Evolutionary conservation across 2,797 vertebrate genomes (phyloP), one percentile per base, ranked within the genome.

Genomic region (Tapirus indicus): DNA sequence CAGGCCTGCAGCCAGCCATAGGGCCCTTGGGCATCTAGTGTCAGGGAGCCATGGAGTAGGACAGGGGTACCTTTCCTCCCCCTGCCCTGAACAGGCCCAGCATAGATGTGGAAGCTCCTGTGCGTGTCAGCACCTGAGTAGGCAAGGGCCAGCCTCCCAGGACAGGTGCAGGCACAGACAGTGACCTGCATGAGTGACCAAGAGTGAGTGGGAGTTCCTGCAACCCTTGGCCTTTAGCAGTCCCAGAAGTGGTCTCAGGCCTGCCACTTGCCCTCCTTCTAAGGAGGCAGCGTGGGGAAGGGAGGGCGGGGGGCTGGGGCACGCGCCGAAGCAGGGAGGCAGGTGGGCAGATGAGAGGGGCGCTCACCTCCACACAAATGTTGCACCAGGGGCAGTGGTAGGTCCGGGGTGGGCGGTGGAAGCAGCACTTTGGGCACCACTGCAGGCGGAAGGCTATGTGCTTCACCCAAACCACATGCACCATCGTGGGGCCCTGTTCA

Each of bases 381-480:
- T 47, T 47, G 47, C 47, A 47, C 47, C 47, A 47, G 6, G 72
- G 64, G 56, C 98, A 98, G 82, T 98, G 98, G 86, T 88, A 69
- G 77, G 98, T 47, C 56, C 97, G 90, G 5, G 97, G 47, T 10
- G 6, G 47, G 47, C 10, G 47, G 47, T 47, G 47, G 47, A 47
- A 47, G 47, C 47, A 47, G 47, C 47, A 47, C 47, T 10, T 47
- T 47, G 47, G 47, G 47, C 47, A 47, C 47, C 47, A 47, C 47
- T 47, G 47, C 47, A 47, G 47, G 47, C 47, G 47, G 85, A 96
- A 97, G 58, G 97, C 94, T 52, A 84, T 79, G 12, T 64, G 86
- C 87, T 98, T 97, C 91, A 98, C 96, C 32, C 92, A 94, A 0
- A 97, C 58, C 14, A 97, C 97, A 0, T 94, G 95, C 27, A 97